Conservation (phyloP, 1,140 invertebrate species). For the Bombus vancouverensis region DNA sequence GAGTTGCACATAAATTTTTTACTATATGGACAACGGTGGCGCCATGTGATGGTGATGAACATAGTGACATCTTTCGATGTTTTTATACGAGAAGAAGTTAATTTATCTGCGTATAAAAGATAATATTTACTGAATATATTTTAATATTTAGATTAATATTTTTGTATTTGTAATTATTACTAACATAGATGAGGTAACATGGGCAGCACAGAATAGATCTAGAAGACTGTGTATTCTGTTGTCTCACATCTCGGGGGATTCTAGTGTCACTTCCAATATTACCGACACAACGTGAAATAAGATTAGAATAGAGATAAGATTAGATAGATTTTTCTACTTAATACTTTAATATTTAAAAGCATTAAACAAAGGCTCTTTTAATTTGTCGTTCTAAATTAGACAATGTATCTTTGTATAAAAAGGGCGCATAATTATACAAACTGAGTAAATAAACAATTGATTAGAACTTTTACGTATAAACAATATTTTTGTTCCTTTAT, state of each 20-base stretch:
- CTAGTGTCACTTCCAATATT: neutral
- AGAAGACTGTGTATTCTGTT: too few relatives aligned
- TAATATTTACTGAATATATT: neutral
- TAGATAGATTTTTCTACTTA: too few relatives aligned
- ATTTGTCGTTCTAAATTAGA: too few relatives aligned
- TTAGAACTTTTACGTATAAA: neutral
- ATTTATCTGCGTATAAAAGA: neutral
- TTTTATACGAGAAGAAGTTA: neutral
- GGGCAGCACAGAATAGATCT: too few relatives aligned
- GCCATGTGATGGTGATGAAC: neutral
- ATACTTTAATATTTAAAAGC: too few relatives aligned
- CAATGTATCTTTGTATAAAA: too few relatives aligned
- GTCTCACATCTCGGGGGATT: too few relatives aligned
- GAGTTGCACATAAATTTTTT: neutral
- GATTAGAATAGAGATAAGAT: neutral
- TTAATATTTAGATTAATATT: neutral
- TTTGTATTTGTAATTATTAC: neutral
- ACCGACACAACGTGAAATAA: neutral
- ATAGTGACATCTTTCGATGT: neutral
- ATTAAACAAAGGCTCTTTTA: too few relatives aligned
- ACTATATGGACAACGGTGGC: neutral
- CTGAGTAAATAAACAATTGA: neutral
- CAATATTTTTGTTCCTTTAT: slow-evolving; percentile 2
- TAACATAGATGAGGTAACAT: neutral
- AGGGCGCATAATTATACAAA: neutral